Base-by-base conservation (phyloP, 2,797 vertebrate species). In the Melanotaenia boesemani region DNA sequence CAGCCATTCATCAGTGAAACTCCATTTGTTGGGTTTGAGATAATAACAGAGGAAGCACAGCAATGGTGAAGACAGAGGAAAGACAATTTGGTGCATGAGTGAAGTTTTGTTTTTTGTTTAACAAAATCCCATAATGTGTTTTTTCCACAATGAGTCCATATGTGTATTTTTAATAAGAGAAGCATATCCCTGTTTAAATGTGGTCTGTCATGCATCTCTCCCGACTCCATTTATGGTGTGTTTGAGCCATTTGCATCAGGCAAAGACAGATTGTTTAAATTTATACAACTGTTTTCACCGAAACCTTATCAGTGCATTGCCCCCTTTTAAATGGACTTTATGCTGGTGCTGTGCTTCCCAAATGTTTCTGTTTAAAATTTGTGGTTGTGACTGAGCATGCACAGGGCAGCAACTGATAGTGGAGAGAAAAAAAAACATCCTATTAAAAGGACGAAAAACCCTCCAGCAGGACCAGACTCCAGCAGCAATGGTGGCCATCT, bases 1-100 rank as follows among this genome's bases (percentile, higher is more conserved):
- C 71, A 84, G 70, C 88, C 82, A 74, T 90, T 90, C 88, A 88
- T 83, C 82, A 84, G 72, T 20, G 30, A 83, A 77, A 34, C 61
- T 89, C 81, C 76, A 37, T 87, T 91, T 84, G 83, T 83, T 80
- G 73, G 39, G 70, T 64, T 63, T 41, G 74, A 82, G 72, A 83
- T 62, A 80, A 62, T 75, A 13, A 72, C 32, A 67, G 60, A 76
- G 50, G 37, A 28, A 76, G 52, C 60, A 16, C 15, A 41, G 65
- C 18, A 32, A 24, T 2, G 12, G 41, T 86, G 71, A 67, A 52
- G 48, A 30, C 39, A 39, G 30, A n/a, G 63, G 36, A 41, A 74
- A 77, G 61, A 59, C 22, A 62, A 55, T 59, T 80, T 65, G 22
- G 16, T 72, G 68, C 54, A 65, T 32, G 48, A 81, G 12, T 57